A percentile compares a stretch with the other conserved stretches of the same genome.
Evolutionary conservation across 2,113 vertebrate genomes (phyloP).

Genomic region (Ia io): DNA sequence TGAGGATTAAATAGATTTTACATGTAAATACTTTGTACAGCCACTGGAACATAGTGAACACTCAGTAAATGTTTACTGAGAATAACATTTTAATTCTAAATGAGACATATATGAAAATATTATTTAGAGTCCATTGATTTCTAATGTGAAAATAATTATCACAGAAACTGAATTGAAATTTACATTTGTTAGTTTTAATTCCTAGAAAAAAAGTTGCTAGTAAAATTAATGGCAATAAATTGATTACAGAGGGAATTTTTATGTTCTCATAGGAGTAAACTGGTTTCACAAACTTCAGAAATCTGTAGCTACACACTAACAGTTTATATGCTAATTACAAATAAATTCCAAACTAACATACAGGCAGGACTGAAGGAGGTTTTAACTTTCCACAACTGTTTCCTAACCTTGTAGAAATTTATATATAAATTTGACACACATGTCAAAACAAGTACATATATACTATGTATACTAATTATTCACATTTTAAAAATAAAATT

Average conservation of each 20-base stretch:
- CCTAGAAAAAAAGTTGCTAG: neutral
- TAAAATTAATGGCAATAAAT: slow-evolving; percentile 38
- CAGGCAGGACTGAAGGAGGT: neutral
- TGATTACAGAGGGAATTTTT: neutral
- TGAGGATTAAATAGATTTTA: neutral
- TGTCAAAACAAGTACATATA: neutral
- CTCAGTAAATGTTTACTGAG: neutral
- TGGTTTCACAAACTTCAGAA: slow-evolving; percentile 10
- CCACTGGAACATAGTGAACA: neutral
- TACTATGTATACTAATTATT: neutral
- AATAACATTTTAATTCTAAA: neutral
- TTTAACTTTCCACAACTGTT: neutral
- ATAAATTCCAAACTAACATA: neutral
- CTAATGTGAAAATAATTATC: neutral
- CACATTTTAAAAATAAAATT: neutral
- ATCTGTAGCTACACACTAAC: neutral
- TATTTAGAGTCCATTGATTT: neutral
- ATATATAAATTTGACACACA: neutral
- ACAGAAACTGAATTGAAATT: neutral
- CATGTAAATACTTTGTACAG: neutral
- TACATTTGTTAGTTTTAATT: neutral
- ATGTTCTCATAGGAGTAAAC: neutral
- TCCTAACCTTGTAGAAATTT: neutral
- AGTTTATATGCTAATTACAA: slow-evolving; percentile 9
- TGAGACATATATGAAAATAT: neutral